Base-by-base conservation (phyloP, 2,888 invertebrate genomes). In the Augiades crinisus region DNA sequence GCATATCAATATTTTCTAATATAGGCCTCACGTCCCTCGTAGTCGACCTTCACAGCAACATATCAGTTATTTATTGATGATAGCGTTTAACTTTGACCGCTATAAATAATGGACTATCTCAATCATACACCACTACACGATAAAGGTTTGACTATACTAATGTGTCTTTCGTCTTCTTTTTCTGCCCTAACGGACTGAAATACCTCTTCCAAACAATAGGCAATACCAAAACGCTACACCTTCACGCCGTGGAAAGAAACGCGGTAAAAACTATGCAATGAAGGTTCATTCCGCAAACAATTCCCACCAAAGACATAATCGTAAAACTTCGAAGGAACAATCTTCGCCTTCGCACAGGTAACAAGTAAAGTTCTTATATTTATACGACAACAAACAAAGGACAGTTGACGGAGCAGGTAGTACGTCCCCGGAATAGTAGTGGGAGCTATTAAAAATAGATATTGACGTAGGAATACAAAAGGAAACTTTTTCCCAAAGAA, bases 361-460 rank as follows among this genome's bases (percentile, higher is more conserved):
- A 45, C 8, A 10, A n/a, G n/a, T 12, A 24, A 43, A 43, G 31
- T 33, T 44, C 3, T 10, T 31, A 5, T 17, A 33, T 31, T 21
- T 31, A 5, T 17, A 33, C 22, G 14, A 14, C 17, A 22, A 1
- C 27, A 36, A 47, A 47, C 33, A 47, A 47, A 47, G 40, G 47
- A 40, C 33, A 31, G 31, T 40, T n/a, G 22, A 40, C 16, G 40
- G 19, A 38, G 33, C 40, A 47, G 47, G 40, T 47, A 47, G 47
- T 5, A 13, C 33, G 33, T 14, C 13, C 21, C 19, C 17, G 21
- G 14, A 14, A 33, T 10, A 31, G 21, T 44, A 21, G 44, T 40
- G 40, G 16, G 33, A 47, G 40, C 40, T 47, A 47, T 47, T 40
- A 47, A 47, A 47, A 47, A 33, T 47, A 33, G 33, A 43, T 43